Evolutionary conservation across 2,888 invertebrate species (phyloP).

Genomic region (Perizoma flavofasciatum): DNA sequence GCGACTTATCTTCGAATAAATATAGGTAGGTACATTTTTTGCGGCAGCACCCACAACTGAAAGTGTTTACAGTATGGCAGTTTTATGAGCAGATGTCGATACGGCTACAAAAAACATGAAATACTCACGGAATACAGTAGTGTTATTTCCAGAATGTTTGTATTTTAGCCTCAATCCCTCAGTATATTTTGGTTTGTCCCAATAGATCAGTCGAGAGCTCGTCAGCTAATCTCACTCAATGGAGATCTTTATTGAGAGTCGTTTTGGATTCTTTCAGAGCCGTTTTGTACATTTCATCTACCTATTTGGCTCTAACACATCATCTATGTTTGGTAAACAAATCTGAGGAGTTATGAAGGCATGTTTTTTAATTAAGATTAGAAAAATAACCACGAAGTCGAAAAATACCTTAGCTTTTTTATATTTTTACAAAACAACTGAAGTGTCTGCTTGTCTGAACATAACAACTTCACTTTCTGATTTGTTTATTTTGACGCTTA

Average conservation of each 20-base stretch:
- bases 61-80: conserved; percentile 56
- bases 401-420: neutral
- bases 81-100: conserved; percentile 61
- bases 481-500: no score
- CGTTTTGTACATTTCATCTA: conserved; percentile 17
- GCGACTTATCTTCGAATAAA: no score
- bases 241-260: conserved; percentile 32
- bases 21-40: no score
- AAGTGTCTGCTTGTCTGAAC: neutral
- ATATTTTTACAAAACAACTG: neutral
- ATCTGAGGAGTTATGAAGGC: neutral
- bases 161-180: conserved; percentile 20
- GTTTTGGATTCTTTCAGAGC: conserved; percentile 28
- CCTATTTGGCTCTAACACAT: neutral
- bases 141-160: conserved; percentile 35
- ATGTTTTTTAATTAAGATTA: no score
- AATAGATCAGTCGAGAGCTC: conserved; percentile 20
- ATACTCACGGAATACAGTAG: conserved; percentile 18
- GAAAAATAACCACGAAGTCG: no score
- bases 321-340: neutral
- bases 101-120: conserved; percentile 39
- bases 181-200: conserved; percentile 17
- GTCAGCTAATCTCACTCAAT: conserved; percentile 28
- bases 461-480: no score
- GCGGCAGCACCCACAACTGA: conserved; percentile 42